Evolutionary conservation across 2,113 vertebrate genomes (phyloP).

Genomic region (Thryonomys swinderianus): DNA sequence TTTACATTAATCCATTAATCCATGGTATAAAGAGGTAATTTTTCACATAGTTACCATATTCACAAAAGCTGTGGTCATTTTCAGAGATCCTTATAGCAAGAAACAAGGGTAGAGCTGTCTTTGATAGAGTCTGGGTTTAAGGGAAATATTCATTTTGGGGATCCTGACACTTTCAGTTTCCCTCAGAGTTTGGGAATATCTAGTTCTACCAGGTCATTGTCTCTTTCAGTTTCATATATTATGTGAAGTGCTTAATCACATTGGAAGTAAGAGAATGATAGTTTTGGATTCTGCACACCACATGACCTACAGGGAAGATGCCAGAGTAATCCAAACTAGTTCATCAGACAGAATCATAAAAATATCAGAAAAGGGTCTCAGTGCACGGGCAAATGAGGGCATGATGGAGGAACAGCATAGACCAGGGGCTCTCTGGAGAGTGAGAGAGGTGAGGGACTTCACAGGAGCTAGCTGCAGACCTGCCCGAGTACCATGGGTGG

Average conservation of each 20-base stretch:
- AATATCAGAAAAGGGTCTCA: neutral
- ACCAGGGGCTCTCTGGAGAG: fast-evolving
- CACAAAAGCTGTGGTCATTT: slow-evolving; percentile 1
- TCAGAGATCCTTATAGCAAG: neutral
- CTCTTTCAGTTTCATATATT: neutral
- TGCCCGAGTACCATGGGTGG: neutral
- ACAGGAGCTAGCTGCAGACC: neutral
- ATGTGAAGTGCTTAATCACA: neutral
- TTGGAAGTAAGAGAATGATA: neutral
- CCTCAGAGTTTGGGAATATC: neutral
- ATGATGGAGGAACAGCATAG: fast-evolving
- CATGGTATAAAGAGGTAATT: neutral
- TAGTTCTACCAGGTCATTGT: neutral
- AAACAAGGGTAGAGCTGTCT: neutral
- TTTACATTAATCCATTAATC: neutral
- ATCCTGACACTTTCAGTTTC: neutral
- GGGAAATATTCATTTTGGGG: neutral
- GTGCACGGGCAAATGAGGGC: neutral
- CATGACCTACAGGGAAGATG: neutral
- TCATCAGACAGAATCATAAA: neutral
- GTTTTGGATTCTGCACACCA: neutral
- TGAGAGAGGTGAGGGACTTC: neutral
- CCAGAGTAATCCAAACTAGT: neutral
- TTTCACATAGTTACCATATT: neutral
- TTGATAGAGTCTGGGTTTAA: neutral